Evolutionary conservation across 2,113 vertebrate genomes (phyloP).

Genomic region (Saccopteryx leptura): DNA sequence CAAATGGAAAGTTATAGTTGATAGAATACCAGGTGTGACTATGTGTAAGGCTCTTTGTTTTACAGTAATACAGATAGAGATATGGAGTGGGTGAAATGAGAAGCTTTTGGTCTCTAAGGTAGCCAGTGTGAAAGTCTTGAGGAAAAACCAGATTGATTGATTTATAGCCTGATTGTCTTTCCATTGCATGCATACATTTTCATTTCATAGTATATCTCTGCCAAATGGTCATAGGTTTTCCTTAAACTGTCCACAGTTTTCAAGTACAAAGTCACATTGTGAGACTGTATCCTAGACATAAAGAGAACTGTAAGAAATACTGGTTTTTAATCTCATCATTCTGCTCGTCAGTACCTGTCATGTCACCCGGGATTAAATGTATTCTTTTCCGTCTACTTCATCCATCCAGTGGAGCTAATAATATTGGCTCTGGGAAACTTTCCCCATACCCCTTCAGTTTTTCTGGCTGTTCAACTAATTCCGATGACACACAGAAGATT

Average conservation of each 20-base stretch:
- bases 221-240: not conserved
- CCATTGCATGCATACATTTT: not conserved
- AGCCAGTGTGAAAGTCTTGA: not conserved
- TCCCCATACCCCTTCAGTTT: not conserved
- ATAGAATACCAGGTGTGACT: not conserved
- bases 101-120: not conserved
- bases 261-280: not conserved
- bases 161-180: not conserved
- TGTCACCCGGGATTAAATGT: not conserved
- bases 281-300: not conserved
- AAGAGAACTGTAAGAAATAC: not conserved
- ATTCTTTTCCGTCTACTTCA: not conserved
- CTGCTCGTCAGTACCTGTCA: not conserved
- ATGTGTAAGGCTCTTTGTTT: not conserved
- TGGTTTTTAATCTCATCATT: not conserved
- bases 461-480: not conserved
- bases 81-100: not conserved
- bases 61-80: not conserved
- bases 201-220: not conserved
- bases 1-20: not conserved
- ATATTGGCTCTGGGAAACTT: not conserved
- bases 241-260: not conserved
- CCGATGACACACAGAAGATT: not conserved
- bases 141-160: not conserved
- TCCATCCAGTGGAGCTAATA: not conserved